Base-by-base conservation (phyloP, 2,888 invertebrate species). In the Phyllotreta striolata region DNA sequence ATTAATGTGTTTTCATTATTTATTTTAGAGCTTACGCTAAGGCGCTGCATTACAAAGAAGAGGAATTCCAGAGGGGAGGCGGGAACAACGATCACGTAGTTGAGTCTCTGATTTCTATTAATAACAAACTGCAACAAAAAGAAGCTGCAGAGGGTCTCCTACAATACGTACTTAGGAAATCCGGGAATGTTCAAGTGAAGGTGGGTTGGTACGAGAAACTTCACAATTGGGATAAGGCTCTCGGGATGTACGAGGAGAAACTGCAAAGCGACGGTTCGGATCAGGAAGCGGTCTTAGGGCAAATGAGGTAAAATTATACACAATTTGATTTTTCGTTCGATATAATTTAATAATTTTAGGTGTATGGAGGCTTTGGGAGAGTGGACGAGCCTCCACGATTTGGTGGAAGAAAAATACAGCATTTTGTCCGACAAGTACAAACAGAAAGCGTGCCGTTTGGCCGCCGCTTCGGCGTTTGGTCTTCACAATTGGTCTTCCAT, bases 201-300 rank as follows among this genome's bases (percentile, higher is more conserved):
- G 96, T 98, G 51, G 87, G 95, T 6, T 99, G 99, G 99, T 98
- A 98, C 80, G 99, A 99, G 80, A 98, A 99, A 81, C 84, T 99
- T 1, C 98, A 99, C 81, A 96, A 98, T 78, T 99, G 98, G 98
- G 96, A 98, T 74, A 95, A 95, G 78, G 99, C 99, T 0, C 83
- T 98, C 44, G 87, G 90, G 66, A 87, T 96, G 0, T 99, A 99
- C 76, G 87, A 90, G 54, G 89, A 89, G 56, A 91, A 93, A 75
- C 82, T 94, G 46, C 84, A 85, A 6, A 83, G 82, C 0, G 88
- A 89, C 68, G 70, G 67, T 9, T 67, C 72, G 7, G 92, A 95
- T 76, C 84, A 91, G 62, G 95, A 95, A 58, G 88, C 95, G 0
- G 89, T 89, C 35, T 84, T 98, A 24, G 98, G 98, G 0, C 91